Base-by-base conservation (phyloP, 2,113 vertebrate species). In the Takifugu flavidus region DNA sequence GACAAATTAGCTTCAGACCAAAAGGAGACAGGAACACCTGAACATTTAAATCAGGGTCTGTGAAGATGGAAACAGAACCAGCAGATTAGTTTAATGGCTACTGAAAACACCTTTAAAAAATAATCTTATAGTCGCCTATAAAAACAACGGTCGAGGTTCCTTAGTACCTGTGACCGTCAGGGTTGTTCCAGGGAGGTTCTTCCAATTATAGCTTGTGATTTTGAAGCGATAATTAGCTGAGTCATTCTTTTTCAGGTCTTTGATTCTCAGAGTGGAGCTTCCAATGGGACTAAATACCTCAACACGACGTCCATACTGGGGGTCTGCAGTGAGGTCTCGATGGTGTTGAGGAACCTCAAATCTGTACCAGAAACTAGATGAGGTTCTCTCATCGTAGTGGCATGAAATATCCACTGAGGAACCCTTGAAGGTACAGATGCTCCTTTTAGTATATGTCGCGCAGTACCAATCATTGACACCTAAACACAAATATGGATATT, bases 91-190 rank as follows among this genome's bases (percentile, higher is more conserved):
- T n/a, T n/a, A n/a, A n/a, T 39, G 34, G 34, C 20, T 20, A 39
- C 34, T 39, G 34, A 10, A 39, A 39, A 39, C 34, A 4, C 8
- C 34, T 39, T 20, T 20, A 20, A 20, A 20, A 20, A 20, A 20
- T 20, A 20, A 20, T 20, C 20, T 20, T 20, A 20, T 20, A 20
- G 20, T 20, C 20, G 20, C 20, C 20, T 20, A 20, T 20, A 20
- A 20, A 20, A n/a, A 47, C 13, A 47, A 7, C n/a, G 14, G 45
- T 13, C 6, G 14, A 13, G 4, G 20, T 14, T 49, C 7, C 8
- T 62, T 26, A 31, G 49, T 67, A 68, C 64, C 72, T 71, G 12
- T 53, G 56, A 79, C 72, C 25, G 47, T 68, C 56, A 81, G 74
- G 69, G 61, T 63, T 29, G 60, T 65, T 8, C 67, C 75, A 42